phyloP scores from a whole-genome alignment of 2,113 vertebrate species.

The Calypte anna region DNA sequence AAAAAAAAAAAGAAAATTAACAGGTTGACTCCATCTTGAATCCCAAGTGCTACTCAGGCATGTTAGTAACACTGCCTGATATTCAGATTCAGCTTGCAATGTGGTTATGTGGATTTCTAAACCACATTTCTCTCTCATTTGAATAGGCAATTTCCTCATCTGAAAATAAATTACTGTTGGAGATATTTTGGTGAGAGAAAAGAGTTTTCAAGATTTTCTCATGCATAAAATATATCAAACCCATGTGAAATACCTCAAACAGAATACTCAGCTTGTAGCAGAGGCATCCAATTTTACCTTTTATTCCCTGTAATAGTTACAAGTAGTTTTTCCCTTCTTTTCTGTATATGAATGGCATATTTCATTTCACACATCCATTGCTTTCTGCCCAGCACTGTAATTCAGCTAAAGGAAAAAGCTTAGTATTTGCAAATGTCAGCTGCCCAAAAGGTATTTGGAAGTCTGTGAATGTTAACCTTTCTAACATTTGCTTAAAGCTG shows the following conservation, averaged over 20 bases:
- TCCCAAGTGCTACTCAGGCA: background rate
- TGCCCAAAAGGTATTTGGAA: conserved; percentile 76
- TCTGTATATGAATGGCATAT: conserved; percentile 57
- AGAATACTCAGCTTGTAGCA: background rate
- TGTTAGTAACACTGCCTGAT: background rate
- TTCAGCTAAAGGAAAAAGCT: conserved; percentile 64
- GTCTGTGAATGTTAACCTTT: conserved; percentile 75
- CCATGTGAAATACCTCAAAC: background rate
- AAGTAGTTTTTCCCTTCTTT: conserved; percentile 23
- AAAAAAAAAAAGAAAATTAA: background rate
- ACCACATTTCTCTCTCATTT: conserved; percentile 26
- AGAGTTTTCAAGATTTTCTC: conserved; percentile 22
- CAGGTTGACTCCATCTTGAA: background rate
- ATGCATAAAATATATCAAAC: conserved; percentile 35
- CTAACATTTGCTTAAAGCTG: conserved; percentile 77
- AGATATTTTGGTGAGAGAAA: conserved; percentile 2
- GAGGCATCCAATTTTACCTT: conserved; percentile 37
- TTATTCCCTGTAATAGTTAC: conserved; percentile 49
- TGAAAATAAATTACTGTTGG: conserved; percentile 33
- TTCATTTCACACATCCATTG: conserved; percentile 74
- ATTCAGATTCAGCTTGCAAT: conserved; percentile 11
- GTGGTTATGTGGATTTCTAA: conserved; percentile 23
- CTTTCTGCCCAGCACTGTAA: conserved; percentile 53
- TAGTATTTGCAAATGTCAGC: conserved; percentile 77
- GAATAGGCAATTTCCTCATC: conserved; percentile 33